Percentiles rank a stretch among this genome's conserved stretches.
phyloP scores from a whole-genome alignment of 2,113 vertebrate genomes.

The Ageneiosus marmoratus region DNA sequence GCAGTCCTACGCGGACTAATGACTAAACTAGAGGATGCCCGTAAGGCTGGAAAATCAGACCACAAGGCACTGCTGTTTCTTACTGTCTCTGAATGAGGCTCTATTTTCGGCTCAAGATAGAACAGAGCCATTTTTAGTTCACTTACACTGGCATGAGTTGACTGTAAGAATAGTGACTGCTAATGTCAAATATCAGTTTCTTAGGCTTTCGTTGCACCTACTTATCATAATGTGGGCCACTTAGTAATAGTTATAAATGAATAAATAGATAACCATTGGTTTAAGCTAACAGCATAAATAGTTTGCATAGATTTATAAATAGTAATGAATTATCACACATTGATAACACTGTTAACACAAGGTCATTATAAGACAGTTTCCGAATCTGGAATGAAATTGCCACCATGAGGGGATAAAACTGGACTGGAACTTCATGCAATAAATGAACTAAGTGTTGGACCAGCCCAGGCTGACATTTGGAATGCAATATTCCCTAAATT shows the following conservation, averaged over 20 bases:
- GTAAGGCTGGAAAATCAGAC: conserved; percentile 15
- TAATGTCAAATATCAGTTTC: background rate
- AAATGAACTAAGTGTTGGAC: conserved; percentile 52
- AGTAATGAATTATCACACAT: background rate
- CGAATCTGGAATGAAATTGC: conserved; percentile 18
- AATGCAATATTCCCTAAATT: conserved; percentile 61
- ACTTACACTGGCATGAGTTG: background rate
- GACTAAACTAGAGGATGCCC: conserved; percentile 51
- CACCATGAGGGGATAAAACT: conserved; percentile 6
- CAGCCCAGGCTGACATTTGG: conserved; percentile 58
- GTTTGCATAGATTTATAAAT: background rate
- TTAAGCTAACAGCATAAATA: background rate
- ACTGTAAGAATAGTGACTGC: conserved; percentile 15
- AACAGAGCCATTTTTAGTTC: conserved; percentile 18
- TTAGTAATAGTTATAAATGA: background rate
- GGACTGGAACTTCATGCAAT: conserved; percentile 48
- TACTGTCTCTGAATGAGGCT: background rate
- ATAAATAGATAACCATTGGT: background rate
- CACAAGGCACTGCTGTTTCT: conserved; percentile 2
- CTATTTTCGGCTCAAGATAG: background rate
- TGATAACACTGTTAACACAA: background rate
- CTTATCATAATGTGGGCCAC: background rate
- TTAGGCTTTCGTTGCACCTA: background rate
- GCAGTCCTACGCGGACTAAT: conserved; percentile 44
- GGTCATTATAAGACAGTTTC: background rate